Base-by-base conservation (phyloP, 2,888 invertebrate genomes). In the Spodoptera picta region DNA sequence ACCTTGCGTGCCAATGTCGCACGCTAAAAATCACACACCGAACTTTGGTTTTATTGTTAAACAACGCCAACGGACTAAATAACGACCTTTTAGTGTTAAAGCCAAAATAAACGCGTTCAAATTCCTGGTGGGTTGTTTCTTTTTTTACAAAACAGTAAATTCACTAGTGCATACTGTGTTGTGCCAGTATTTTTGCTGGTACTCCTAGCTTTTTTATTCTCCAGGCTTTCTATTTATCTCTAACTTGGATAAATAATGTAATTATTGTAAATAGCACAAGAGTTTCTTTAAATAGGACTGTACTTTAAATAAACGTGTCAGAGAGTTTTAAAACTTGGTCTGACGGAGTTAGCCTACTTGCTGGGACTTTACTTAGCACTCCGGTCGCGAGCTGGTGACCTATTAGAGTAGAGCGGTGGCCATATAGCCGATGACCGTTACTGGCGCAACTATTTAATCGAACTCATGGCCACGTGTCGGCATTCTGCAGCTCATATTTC, bases 1-100 rank as follows among this genome's bases (percentile, higher is more conserved):
- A 65, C 72, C 72, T 82, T 71, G 83, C 84, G 81, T 84, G 82
- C 65, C 67, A 61, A 60, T 62, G 68, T 52, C 24, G 58, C 58
- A 66, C 61, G 68, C 61, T 54, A 66, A 79, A 79, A 76, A 80
- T 80, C 81, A 79, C 68, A 72, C 53, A 23, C 43, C 2, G 10
- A 45, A 45, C 50, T 61, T 58, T 53, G 50, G 56, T 65, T 56
- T 61, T 44, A 60, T 55, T 55, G 45, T 11, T 57, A 73, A 68
- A 67, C 65, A 59, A 44, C 7, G 23, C 47, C 19, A 12, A 31
- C 51, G 2, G 43, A 59, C 57, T 48, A 53, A 63, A 61, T 49
- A 68, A 55, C 12, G 27, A 19, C 36, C 23, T 66, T 65, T 62
- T 48, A 57, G 10, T 50, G 42, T 57, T 14, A 24, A 59, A 73